Evolutionary conservation across 2,113 vertebrate species (phyloP), one percentile per base, ranked within the genome.

Genomic region (Sisor rabdophorus): DNA sequence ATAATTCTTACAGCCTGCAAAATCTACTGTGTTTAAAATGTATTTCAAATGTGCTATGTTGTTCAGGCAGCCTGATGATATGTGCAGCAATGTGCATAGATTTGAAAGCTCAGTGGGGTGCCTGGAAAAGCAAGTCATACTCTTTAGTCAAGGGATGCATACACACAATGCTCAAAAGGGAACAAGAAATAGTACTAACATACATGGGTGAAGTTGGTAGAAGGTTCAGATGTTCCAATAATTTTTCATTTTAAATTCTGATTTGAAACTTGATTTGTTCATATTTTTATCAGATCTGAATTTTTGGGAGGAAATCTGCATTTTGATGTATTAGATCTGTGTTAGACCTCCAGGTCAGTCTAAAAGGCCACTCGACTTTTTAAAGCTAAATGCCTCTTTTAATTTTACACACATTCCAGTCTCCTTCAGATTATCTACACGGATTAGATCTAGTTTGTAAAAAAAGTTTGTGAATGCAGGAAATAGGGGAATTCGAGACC

Each of bases 341-440:
- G 11, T 47, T 36, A 67, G 36, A 48, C 13, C 11, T 2, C 30
- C 4, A 22, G 5, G 5, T 20, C 63, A 65, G 28, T 30, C 10
- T 36, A 19, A 74, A 48, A 56, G 26, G 19, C 40, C 22, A 3
- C 26, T 52, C 15, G 13, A 32, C 9, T 58, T 17, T 44, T 60
- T 40, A 61, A 5, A 70, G 24, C 59, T 7, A 59, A 79, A 63
- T 83, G 68, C 85, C 85, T 89, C 81, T 82, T 81, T 82, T 76
- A 81, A 63, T 56, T 71, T 69, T 72, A 44, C 26, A 17, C 83
- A 83, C 77, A 16, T 83, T 26, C 64, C 81, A 82, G 80, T 85
- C 70, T 79, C 80, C 77, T 80, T 83, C 86, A 85, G 85, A 88
- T 89, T 87, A 90, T 88, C 52, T 88, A 80, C 86, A 88, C 80